Conservation (phyloP, 2,797 vertebrate species). For the Eulemur mongoz region DNA sequence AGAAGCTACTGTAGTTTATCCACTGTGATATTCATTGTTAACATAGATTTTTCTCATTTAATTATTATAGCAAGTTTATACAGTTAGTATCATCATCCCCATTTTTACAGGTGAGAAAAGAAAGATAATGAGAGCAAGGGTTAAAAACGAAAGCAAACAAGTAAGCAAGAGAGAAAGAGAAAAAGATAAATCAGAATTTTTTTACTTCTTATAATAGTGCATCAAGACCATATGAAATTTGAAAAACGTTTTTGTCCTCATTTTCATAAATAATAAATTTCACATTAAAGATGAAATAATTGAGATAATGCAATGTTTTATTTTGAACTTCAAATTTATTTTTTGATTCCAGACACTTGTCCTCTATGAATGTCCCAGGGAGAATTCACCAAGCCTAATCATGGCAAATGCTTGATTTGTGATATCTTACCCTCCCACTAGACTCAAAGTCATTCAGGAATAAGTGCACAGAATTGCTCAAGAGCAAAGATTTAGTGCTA, state of each 20-base stretch:
- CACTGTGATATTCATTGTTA: not conserved
- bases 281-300: not conserved
- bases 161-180: not conserved
- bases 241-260: not conserved
- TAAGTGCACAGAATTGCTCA: not conserved
- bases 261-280: not conserved
- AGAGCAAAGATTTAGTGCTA: not conserved
- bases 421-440: not conserved
- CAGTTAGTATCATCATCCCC: not conserved
- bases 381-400: not conserved
- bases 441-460: not conserved
- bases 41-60: not conserved
- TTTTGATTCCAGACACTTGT: not conserved
- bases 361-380: not conserved
- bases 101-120: not conserved
- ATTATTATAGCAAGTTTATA: not conserved
- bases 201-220: not conserved
- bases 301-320: not conserved
- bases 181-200: not conserved
- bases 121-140: not conserved
- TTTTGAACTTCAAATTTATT: not conserved
- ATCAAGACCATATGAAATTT: not conserved
- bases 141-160: not conserved
- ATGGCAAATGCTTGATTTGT: not conserved
- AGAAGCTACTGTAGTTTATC: not conserved